Base-by-base conservation (phyloP, 1,140 invertebrate species). In the Steinernema khuongi region DNA sequence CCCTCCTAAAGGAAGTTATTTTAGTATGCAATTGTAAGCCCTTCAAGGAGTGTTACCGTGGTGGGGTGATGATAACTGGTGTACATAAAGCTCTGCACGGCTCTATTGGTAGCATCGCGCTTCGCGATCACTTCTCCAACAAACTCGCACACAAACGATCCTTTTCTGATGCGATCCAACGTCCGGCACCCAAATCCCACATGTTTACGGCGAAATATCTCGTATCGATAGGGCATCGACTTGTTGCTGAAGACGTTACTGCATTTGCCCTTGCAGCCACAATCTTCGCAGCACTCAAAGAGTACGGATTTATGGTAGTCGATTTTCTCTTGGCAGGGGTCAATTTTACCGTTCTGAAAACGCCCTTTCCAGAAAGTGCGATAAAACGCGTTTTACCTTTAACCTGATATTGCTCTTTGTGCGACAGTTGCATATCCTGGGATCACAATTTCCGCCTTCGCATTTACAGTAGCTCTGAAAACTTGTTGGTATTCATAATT, bases 231-330 rank as follows among this genome's bases (percentile, higher is more conserved):
- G 7, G 29, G 71, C 26, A 73, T 31, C 19, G 17, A 1, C 26
- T 28, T 28, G 1, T 2, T 4, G 19, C 70, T 30, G 26, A 74
- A 72, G 2, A 18, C 18, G 36, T 73, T 74, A 1, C 70, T 32
- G 31, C 71, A 73, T 29, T 73, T 14, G 26, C 50, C 50, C 17
- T 70, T 73, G 50, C 71, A 73, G 19, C 2, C 66, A 69, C 71
- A 73, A 4, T 73, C 26, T 28, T 71, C 28, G 4, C 71, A 22
- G 36, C 71, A 73, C 71, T 73, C 71, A 18, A 73, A 1, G 7
- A 73, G 67, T 18, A 74, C 2, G 17, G 4, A 18, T 4, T 73
- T 31, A 26, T n/a, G 31, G 22, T 73, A 22, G 26, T 26, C 28
- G 68, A 73, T 17, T n/a, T 72, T 26, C n/a, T n/a, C n/a, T n/a